phyloP scores from a whole-genome alignment of 2,797 vertebrate species.

The Sylvilagus floridanus region DNA sequence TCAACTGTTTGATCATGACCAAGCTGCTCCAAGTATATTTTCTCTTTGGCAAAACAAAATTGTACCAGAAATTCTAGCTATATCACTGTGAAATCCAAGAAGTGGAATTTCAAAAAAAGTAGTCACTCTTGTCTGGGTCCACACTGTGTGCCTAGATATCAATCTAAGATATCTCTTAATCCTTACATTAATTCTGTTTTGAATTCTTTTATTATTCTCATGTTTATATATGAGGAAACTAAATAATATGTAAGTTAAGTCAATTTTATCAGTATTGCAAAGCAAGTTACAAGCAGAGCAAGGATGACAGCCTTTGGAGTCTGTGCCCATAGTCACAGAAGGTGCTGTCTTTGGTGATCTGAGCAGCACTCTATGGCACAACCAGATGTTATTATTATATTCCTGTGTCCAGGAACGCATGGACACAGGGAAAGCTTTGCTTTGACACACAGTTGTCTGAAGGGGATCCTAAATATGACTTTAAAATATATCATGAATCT shows the following conservation, averaged over 20 bases:
- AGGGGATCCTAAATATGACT: neutral
- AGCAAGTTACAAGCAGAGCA: neutral
- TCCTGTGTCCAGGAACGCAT: neutral
- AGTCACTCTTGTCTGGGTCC: neutral
- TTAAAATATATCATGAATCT: neutral
- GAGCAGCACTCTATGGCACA: neutral
- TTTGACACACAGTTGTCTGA: neutral
- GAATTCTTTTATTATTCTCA: neutral
- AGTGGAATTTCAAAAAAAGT: neutral
- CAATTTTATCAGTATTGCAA: neutral
- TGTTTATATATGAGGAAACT: neutral
- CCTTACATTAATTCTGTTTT: neutral
- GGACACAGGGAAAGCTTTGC: neutral
- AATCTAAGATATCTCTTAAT: neutral
- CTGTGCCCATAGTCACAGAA: neutral
- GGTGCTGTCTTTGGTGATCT: neutral
- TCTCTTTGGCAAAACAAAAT: neutral
- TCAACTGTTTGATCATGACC: neutral
- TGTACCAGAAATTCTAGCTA: neutral
- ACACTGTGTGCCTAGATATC: too few relatives aligned
- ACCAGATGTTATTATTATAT: neutral
- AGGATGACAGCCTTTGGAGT: neutral
- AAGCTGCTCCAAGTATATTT: neutral
- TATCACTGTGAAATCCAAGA: neutral
- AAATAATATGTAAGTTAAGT: neutral